Evolutionary conservation across 2,113 vertebrate genomes (phyloP).

Genomic region (Tringa solitaria): DNA sequence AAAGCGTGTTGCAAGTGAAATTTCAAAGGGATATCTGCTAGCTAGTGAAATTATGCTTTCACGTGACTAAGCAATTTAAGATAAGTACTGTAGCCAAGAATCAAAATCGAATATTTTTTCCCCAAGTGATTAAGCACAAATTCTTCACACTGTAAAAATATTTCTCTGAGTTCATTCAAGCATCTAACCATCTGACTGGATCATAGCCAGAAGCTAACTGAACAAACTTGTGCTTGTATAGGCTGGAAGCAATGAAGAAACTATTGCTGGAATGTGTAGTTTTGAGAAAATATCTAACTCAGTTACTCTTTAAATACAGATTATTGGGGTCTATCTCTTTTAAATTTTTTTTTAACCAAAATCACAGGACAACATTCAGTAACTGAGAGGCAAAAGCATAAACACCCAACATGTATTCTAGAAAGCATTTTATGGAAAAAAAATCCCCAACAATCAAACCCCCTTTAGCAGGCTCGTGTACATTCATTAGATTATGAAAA

Average conservation of each 20-base stretch:
- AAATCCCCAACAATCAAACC: neutral
- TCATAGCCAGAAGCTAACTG: constrained; percentile 10
- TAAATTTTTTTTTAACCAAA: neutral
- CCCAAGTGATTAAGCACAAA: neutral
- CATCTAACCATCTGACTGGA: constrained; percentile 24
- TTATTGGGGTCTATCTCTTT: neutral
- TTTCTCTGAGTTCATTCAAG: constrained; percentile 22
- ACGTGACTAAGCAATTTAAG: constrained; percentile 9
- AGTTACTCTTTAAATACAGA: neutral
- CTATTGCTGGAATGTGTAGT: neutral
- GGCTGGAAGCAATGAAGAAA: neutral
- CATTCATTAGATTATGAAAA: neutral
- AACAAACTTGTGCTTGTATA: neutral
- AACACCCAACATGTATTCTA: neutral
- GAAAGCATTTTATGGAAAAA: neutral
- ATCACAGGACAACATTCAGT: neutral
- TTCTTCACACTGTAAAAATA: constrained; percentile 27
- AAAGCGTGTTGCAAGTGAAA: neutral
- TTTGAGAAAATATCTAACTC: neutral
- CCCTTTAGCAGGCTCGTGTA: neutral
- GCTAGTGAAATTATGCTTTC: neutral
- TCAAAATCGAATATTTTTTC: neutral
- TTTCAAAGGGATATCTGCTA: neutral
- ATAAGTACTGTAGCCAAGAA: constrained; percentile 24
- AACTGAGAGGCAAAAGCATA: neutral